Conservation (phyloP, 1,140 invertebrate species). For the Anthonomus grandis region DNA sequence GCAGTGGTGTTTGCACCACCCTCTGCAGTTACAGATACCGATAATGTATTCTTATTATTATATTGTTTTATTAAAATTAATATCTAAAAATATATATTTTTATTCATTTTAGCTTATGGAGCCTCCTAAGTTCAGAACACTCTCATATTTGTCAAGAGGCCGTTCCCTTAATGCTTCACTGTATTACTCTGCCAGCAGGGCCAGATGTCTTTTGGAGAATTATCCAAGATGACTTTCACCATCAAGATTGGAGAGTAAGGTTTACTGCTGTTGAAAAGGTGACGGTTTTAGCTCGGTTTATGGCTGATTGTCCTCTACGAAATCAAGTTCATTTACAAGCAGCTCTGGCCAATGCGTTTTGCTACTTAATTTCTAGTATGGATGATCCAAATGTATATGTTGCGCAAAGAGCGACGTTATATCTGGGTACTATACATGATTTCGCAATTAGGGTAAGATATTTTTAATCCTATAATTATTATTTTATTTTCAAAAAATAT, state of each 20-base stretch:
- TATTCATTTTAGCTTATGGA: slow-evolving; percentile 76
- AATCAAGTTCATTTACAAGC: slow-evolving; percentile 84
- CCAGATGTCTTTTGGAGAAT: slow-evolving; percentile 93
- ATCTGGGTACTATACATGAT: slow-evolving; percentile 92
- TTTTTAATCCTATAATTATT: no score
- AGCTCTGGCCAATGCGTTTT: slow-evolving; percentile 94
- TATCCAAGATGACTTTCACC: slow-evolving; percentile 91
- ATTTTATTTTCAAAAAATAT: no score
- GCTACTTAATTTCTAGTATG: slow-evolving; percentile 92
- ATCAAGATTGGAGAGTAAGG: slow-evolving; percentile 81
- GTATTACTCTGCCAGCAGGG: slow-evolving; percentile 87
- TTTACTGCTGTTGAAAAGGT: slow-evolving; percentile 94
- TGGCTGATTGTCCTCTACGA: slow-evolving; percentile 83
- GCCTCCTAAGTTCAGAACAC: slow-evolving; percentile 85
- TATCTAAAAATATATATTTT: neutral
- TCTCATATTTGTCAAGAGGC: slow-evolving; percentile 88
- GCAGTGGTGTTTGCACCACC: no score
- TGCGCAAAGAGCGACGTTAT: slow-evolving; percentile 88
- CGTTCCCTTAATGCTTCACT: slow-evolving; percentile 90
- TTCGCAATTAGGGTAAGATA: slow-evolving; percentile 74
- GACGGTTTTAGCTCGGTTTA: slow-evolving; percentile 86
- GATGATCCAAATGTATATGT: slow-evolving; percentile 94
- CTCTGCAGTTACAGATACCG: no score
- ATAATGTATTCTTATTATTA: no score
- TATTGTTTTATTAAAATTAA: neutral